Evolutionary conservation across 2,888 invertebrate species (phyloP).

Genomic region (Prosapia bicincta): DNA sequence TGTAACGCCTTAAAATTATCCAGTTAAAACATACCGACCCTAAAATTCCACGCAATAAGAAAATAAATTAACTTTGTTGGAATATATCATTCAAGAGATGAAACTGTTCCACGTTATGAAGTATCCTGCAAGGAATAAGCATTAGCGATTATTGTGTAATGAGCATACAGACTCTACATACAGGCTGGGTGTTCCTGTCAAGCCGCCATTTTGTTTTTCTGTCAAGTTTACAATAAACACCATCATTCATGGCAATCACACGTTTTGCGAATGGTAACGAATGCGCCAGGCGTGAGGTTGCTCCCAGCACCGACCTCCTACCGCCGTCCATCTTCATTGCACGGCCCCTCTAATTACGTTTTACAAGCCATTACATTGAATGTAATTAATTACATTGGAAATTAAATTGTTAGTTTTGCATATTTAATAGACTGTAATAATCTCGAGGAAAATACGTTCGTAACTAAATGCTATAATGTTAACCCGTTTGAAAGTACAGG

Average conservation of each 20-base stretch:
- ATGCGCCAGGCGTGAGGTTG: background rate
- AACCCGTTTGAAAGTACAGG: background rate
- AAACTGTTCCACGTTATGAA: too few species aligned
- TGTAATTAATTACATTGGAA: background rate
- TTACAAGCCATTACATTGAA: background rate
- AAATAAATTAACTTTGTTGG: too few species aligned
- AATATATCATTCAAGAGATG: too few species aligned
- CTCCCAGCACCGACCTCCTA: background rate
- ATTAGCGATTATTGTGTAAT: too few species aligned
- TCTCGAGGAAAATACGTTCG: background rate
- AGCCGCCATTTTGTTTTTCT: background rate
- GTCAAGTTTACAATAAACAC: background rate
- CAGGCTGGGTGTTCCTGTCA: too few species aligned
- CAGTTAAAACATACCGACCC: too few species aligned
- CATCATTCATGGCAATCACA: background rate
- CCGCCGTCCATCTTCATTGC: background rate
- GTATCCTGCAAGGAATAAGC: too few species aligned
- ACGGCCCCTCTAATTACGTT: background rate
- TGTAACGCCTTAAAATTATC: too few species aligned
- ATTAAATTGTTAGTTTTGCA: background rate
- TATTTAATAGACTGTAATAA: background rate
- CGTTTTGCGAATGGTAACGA: background rate
- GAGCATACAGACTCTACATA: too few species aligned
- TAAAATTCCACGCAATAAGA: too few species aligned
- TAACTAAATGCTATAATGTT: background rate